Conservation (phyloP, 2,113 vertebrate genomes). For the Perca flavescens region DNA sequence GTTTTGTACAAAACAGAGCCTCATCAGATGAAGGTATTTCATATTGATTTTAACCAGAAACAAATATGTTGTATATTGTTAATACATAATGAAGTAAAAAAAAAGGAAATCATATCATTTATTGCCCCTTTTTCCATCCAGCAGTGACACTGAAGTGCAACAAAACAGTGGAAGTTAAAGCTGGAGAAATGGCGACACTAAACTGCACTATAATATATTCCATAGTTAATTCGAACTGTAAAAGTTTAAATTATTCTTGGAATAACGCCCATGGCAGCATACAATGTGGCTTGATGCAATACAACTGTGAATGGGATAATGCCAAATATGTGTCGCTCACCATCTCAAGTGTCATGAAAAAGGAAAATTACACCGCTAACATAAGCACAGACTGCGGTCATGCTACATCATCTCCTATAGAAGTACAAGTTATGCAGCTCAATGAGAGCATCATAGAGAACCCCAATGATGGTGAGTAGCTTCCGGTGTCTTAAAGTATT, state of each 20-base stretch:
- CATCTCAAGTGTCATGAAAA: accelerated
- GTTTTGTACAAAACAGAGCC: not conserved
- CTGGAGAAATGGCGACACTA: not conserved
- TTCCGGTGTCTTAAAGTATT: not conserved
- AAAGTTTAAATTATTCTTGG: accelerated
- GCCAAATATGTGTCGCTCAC: not conserved
- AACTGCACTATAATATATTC: not conserved
- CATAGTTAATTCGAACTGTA: too few species aligned
- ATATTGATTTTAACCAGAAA: not conserved
- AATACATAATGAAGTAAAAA: not conserved
- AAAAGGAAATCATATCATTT: not conserved
- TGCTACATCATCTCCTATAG: accelerated
- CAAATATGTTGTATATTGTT: not conserved
- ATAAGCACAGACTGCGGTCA: accelerated
- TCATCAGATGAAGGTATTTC: not conserved
- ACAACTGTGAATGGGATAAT: not conserved
- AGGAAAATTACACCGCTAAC: accelerated
- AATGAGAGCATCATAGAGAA: too few species aligned
- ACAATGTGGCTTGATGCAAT: not conserved
- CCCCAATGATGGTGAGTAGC: slow-evolving; percentile 2
- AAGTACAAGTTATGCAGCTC: not conserved
- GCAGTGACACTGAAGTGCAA: not conserved
- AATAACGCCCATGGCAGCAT: accelerated
- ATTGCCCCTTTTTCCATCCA: not conserved
- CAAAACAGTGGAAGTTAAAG: accelerated